These are phyloP conservation scores for Cerastis rubricosa DNA, from an alignment of 2,888 invertebrate species.

Conservation along the genomic window DNA sequence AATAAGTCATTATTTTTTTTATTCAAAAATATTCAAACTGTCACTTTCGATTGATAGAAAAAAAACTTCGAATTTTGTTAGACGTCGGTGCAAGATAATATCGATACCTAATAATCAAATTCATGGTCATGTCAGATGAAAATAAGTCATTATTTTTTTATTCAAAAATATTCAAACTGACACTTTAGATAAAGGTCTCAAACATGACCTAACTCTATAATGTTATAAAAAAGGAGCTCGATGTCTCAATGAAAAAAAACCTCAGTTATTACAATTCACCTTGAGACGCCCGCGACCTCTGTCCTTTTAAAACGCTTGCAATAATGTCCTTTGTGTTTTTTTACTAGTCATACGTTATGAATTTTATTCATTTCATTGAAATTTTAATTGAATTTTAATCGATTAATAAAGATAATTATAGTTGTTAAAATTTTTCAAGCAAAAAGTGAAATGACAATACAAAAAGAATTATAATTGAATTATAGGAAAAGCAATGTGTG, in stretches of 20 bases:
- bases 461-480: neutral
- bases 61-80: neutral
- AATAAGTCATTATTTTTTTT: neutral
- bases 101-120: conserved; percentile 5
- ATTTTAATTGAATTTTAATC: conserved; percentile 22
- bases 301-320: conserved; percentile 23
- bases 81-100: neutral
- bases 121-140: neutral
- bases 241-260: neutral
- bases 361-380: conserved; percentile 20
- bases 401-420: neutral
- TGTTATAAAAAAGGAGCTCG: neutral
- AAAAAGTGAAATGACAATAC: too few relatives aligned
- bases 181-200: conserved; percentile 10
- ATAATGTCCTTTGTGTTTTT: conserved; percentile 16
- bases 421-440: neutral
- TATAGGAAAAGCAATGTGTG: neutral
- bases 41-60: neutral
- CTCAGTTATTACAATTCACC: neutral
- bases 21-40: neutral
- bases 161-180: neutral
- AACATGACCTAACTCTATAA: conserved; percentile 23
- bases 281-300: conserved; percentile 24
- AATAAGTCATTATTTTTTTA: neutral
- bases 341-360: neutral